Conservation (phyloP, 1,140 invertebrate species). For the Coelopa frigida region DNA sequence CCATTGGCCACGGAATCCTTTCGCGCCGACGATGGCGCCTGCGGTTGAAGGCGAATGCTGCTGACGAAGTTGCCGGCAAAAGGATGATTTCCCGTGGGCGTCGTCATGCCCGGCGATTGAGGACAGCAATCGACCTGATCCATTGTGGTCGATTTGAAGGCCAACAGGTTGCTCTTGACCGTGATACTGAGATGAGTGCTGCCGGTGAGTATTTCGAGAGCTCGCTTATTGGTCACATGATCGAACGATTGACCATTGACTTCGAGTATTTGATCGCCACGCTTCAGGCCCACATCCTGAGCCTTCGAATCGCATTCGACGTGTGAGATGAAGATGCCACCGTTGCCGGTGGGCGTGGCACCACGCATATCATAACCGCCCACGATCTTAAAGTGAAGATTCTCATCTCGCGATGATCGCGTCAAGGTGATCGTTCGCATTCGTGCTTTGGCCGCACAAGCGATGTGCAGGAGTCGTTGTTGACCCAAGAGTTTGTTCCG, state of each 20-base stretch:
- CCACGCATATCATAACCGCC: slow-evolving; percentile 78
- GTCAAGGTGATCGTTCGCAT: slow-evolving; percentile 86
- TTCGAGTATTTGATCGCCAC: slow-evolving; percentile 95
- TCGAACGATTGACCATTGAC: slow-evolving; percentile 96
- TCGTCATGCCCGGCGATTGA: too few relatives aligned
- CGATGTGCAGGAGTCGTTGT: slow-evolving; percentile 82
- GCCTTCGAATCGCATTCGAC: slow-evolving; percentile 89
- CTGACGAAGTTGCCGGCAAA: too few relatives aligned
- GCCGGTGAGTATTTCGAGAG: slow-evolving; percentile 84
- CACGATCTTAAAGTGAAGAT: slow-evolving; percentile 85
- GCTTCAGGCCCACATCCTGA: slow-evolving; percentile 91
- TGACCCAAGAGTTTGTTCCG: slow-evolving; percentile 78
- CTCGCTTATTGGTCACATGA: slow-evolving; percentile 80
- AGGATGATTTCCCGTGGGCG: too few relatives aligned
- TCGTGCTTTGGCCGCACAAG: slow-evolving; percentile 91
- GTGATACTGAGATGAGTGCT: slow-evolving; percentile 94
- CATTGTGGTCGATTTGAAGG: too few relatives aligned
- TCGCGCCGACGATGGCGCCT: slow-evolving; percentile 42
- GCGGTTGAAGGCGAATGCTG: slow-evolving; percentile 12
- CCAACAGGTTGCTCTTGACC: slow-evolving; percentile 92
- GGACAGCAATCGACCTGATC: too few relatives aligned
- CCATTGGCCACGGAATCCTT: slow-evolving; percentile 52
- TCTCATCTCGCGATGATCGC: slow-evolving; percentile 82
- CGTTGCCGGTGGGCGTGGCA: slow-evolving; percentile 48
- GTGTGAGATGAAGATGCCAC: slow-evolving; percentile 91